These are phyloP conservation scores for Trachymyrmex cornetzi DNA, from an alignment of 1,140 invertebrate genomes.

Conservation along the genomic window DNA sequence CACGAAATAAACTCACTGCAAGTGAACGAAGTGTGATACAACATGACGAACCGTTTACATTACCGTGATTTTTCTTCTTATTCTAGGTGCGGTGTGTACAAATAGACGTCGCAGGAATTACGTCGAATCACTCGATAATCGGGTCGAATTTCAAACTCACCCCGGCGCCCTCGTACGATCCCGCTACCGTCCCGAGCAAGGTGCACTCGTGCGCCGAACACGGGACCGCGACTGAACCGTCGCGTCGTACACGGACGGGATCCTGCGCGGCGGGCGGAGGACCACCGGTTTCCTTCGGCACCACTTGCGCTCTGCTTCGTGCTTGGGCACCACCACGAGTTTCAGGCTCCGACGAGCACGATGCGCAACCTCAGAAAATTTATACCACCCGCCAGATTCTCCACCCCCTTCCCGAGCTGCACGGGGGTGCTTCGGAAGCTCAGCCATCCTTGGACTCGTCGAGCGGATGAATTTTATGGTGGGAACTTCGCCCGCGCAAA, in stretches of 20 bases:
- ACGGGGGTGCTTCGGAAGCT: not conserved
- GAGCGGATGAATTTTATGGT: not conserved
- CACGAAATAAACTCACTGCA: not conserved
- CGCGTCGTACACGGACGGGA: not conserved
- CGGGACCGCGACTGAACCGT: constrained; percentile 68
- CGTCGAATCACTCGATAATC: not conserved
- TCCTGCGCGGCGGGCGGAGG: constrained; percentile 50
- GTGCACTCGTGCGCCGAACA: constrained; percentile 67
- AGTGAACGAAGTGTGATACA: not conserved
- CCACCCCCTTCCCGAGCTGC: constrained; percentile 19
- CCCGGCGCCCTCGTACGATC: constrained; percentile 21
- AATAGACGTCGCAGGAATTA: not conserved
- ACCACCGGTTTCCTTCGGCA: constrained; percentile 74
- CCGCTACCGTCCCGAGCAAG: not conserved
- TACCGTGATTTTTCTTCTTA: not conserved
- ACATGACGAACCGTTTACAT: not conserved
- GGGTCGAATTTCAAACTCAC: constrained; percentile 39
- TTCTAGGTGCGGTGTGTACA: not conserved
- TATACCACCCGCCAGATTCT: constrained; percentile 72
- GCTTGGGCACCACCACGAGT: constrained; percentile 65
- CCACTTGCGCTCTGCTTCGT: constrained; percentile 73
- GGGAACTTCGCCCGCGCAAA: not conserved
- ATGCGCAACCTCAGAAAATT: constrained; percentile 82
- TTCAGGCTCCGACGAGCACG: constrained; percentile 63
- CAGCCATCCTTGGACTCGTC: not conserved